A percentile compares a stretch with the other conserved stretches of the same genome.
Conservation (phyloP, 2,113 vertebrate genomes). For the Ceyx melanurus region DNA sequence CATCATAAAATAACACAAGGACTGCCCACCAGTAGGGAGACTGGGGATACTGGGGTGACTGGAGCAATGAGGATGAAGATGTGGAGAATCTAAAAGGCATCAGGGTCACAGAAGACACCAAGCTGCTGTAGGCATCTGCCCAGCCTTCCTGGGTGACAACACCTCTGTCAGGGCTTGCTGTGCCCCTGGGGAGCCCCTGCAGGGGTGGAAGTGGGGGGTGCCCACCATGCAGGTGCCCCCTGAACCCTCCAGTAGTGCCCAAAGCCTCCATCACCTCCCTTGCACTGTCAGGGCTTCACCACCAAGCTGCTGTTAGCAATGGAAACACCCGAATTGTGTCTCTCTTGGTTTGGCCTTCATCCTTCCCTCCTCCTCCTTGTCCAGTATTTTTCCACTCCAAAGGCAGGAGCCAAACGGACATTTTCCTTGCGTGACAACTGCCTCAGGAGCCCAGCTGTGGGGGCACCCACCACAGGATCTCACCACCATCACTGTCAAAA, state of each 20-base stretch:
- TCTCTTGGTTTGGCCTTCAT: neutral
- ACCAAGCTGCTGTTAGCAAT: neutral
- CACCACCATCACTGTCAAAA: neutral
- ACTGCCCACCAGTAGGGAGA: neutral
- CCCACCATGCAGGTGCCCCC: neutral
- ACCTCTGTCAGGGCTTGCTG: accelerated
- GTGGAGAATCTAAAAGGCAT: accelerated
- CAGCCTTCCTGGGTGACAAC: neutral
- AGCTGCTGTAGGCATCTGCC: neutral
- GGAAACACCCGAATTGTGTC: constrained; percentile 1
- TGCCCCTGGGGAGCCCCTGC: neutral
- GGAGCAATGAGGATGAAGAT: neutral
- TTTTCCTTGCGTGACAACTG: neutral
- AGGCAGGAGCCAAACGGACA: neutral
- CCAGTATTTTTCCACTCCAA: neutral
- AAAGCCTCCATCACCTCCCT: neutral
- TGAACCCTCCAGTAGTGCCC: neutral
- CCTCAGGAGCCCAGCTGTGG: neutral
- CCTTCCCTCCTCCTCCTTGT: neutral
- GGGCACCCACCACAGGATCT: neutral
- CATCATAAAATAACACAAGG: neutral
- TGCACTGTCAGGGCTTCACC: neutral
- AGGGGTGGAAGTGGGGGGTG: neutral
- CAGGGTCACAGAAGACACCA: accelerated
- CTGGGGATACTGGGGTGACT: neutral